phyloP scores from a whole-genome alignment of 1,140 invertebrate genomes.

The Papilio glaucus region DNA sequence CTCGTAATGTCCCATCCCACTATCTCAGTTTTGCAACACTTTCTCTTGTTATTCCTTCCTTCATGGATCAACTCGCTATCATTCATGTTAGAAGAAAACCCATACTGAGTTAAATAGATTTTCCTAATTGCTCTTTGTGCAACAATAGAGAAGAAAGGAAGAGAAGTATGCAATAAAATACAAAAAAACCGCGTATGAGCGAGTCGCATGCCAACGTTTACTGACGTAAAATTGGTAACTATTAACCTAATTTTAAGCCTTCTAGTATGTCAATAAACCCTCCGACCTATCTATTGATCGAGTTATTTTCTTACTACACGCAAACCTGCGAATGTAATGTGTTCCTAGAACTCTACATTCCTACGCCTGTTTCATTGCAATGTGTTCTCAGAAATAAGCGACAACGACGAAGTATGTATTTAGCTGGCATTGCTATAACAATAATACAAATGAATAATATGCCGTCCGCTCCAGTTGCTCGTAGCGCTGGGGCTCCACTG shows the following conservation, averaged over 20 bases:
- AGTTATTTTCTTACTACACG: background rate
- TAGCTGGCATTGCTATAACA: background rate
- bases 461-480: background rate
- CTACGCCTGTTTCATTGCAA: background rate
- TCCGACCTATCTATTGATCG: background rate
- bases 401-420: background rate
- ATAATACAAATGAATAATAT: background rate
- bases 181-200: background rate
- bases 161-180: background rate
- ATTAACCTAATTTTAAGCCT: background rate
- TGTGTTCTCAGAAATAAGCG: background rate
- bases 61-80: too few species aligned
- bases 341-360: background rate
- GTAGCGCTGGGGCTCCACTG: background rate
- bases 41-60: too few species aligned
- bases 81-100: too few species aligned
- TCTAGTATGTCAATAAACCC: background rate
- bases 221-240: background rate
- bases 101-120: too few species aligned
- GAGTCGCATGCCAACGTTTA: background rate
- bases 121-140: too few species aligned
- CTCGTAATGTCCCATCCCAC: too few species aligned
- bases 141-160: background rate
- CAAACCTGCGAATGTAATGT: background rate
- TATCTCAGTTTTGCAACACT: too few species aligned